A percentile compares a stretch with the other conserved stretches of the same genome.
Conservation (phyloP, 1,140 invertebrate genomes). For the Branchinecta lindahli region DNA sequence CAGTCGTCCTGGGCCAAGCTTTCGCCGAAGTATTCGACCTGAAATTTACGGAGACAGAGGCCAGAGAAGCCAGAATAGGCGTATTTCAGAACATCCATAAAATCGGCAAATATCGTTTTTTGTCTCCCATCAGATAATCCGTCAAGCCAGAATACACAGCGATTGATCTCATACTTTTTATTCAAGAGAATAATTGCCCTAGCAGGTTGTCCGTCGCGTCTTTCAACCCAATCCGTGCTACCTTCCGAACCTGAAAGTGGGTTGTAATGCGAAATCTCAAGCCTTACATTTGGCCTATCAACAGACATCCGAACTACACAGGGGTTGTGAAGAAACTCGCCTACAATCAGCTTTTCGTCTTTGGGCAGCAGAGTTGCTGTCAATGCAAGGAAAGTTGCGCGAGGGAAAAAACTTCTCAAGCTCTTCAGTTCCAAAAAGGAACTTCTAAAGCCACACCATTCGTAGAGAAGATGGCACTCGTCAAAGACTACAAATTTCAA, state of each 20-base stretch:
- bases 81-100: constrained; percentile 8
- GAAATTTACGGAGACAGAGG: constrained; percentile 1
- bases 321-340: constrained; percentile 1
- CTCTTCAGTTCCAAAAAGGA: constrained; percentile 8
- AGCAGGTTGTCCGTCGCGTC: constrained; percentile 4
- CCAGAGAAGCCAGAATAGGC: constrained; percentile 7
- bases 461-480: constrained; percentile 4
- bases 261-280: constrained; percentile 2
- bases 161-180: constrained; percentile 6
- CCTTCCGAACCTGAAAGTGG: constrained; percentile 7
- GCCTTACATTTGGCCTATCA: constrained; percentile 8
- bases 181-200: constrained; percentile 5
- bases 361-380: constrained; percentile 7
- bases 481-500: constrained; percentile 9
- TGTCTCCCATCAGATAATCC: neutral
- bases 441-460: constrained; percentile 8
- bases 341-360: constrained; percentile 8
- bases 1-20: constrained; percentile 2
- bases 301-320: constrained; percentile 1
- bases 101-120: neutral
- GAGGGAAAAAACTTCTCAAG: constrained; percentile 5
- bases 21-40: constrained; percentile 8
- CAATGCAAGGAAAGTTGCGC: constrained; percentile 8
- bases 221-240: constrained; percentile 8
- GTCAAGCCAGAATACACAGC: constrained; percentile 4